These are phyloP conservation scores for Caenorhabditis latens DNA, from an alignment of 1,140 invertebrate species.

Conservation along the genomic window DNA sequence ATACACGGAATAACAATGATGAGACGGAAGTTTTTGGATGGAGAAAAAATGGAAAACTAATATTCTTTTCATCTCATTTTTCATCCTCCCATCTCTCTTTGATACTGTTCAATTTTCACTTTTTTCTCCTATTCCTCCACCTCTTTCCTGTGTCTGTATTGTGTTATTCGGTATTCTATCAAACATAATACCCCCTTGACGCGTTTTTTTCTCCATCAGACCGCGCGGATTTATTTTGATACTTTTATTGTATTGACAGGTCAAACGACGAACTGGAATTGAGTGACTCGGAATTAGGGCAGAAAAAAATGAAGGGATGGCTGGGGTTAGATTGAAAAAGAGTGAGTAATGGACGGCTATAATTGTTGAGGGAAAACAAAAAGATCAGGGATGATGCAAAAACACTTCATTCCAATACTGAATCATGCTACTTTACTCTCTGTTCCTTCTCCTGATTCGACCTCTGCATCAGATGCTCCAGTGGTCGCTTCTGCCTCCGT, in stretches of 20 bases:
- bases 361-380: not conserved
- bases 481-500: not conserved
- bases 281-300: not conserved
- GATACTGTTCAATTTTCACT: constrained; percentile 37
- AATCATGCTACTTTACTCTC: too few species aligned
- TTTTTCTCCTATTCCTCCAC: not conserved
- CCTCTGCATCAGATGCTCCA: not conserved
- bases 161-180: not conserved
- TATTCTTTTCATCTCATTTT: constrained; percentile 27
- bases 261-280: constrained; percentile 11
- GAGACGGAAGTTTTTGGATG: not conserved
- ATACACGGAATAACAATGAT: not conserved
- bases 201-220: not conserved
- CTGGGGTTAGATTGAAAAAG: not conserved
- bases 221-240: constrained; percentile 44
- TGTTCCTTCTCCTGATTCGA: not conserved
- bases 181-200: not conserved
- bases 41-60: not conserved
- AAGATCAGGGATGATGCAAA: not conserved
- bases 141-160: not conserved
- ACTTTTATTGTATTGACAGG: constrained; percentile 46
- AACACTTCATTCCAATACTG: too few species aligned
- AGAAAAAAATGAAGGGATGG: not conserved
- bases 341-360: not conserved
- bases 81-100: not conserved